These are phyloP conservation scores for Marasmarcha lunaedactyla DNA, from an alignment of 2,888 invertebrate species.

Conservation along the genomic window DNA sequence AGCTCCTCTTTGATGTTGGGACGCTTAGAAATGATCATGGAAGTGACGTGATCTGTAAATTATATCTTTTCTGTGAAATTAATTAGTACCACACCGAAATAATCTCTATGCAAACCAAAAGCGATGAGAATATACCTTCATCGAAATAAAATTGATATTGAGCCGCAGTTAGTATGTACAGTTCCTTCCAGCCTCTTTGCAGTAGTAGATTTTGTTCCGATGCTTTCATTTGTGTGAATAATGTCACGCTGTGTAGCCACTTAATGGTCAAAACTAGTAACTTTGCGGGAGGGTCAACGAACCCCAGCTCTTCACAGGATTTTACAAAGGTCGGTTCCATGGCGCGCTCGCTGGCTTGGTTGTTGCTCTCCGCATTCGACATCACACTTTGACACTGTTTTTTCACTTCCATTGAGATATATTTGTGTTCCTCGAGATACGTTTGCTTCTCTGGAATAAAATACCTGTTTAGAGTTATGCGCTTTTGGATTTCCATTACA, in stretches of 20 bases:
- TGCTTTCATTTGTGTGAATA: slow-evolving; percentile 75
- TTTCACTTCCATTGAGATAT: too few relatives aligned
- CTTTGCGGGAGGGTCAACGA: slow-evolving; percentile 78
- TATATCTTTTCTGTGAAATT: not conserved
- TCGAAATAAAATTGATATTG: slow-evolving; percentile 83
- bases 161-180: slow-evolving; percentile 85
- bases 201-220: slow-evolving; percentile 80
- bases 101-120: too few relatives aligned
- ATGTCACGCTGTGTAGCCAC: slow-evolving; percentile 83
- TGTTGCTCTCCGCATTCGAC: too few relatives aligned
- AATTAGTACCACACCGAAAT: not conserved
- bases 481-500: too few relatives aligned
- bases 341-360: not conserved
- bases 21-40: slow-evolving; percentile 53
- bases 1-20: slow-evolving; percentile 59
- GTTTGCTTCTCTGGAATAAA: too few relatives aligned
- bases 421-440: too few relatives aligned
- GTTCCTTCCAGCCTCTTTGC: slow-evolving; percentile 85
- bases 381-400: too few relatives aligned
- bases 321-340: not conserved
- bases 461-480: too few relatives aligned
- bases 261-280: slow-evolving; percentile 81
- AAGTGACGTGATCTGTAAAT: slow-evolving; percentile 46
- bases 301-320: slow-evolving; percentile 4
- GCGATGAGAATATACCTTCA: too few relatives aligned